These are phyloP conservation scores for Crioceris asparagi DNA, from an alignment of 2,888 invertebrate genomes.

Conservation along the genomic window DNA sequence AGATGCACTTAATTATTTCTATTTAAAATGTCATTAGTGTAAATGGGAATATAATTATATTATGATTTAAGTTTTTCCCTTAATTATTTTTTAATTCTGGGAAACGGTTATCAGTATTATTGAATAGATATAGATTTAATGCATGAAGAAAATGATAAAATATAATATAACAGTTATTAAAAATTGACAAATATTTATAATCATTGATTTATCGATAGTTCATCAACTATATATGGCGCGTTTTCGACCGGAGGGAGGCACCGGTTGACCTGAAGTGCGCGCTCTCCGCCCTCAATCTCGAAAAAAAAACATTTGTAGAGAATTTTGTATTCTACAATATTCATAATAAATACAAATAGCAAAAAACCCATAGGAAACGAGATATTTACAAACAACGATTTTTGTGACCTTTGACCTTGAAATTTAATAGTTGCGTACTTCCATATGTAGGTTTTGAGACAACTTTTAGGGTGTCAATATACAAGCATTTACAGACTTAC, in stretches of 20 bases:
- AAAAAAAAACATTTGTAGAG: neutral
- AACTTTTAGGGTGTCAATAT: slow-evolving; percentile 7
- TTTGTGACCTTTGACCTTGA: slow-evolving; percentile 1
- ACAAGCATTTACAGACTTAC: slow-evolving; percentile 1
- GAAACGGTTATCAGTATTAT: too few species aligned
- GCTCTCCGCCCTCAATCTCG: neutral
- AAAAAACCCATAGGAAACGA: too few species aligned
- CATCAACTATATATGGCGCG: too few species aligned
- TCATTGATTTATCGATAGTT: neutral
- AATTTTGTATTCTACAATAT: too few species aligned
- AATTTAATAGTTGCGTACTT: slow-evolving; percentile 6
- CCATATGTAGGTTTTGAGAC: slow-evolving; percentile 8
- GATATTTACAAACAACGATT: too few species aligned
- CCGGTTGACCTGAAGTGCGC: neutral
- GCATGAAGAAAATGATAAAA: neutral
- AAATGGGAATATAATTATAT: too few species aligned
- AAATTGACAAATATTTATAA: neutral
- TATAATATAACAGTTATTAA: neutral
- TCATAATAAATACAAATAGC: too few species aligned
- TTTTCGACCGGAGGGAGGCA: neutral
- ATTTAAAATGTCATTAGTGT: too few species aligned
- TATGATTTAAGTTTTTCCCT: too few species aligned
- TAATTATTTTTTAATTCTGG: too few species aligned
- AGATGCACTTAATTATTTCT: too few species aligned
- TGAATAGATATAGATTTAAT: too few species aligned